Evolutionary conservation across 2,888 invertebrate species (phyloP), one percentile per base, ranked within the genome.

Genomic region (Macrophya alboannulata): DNA sequence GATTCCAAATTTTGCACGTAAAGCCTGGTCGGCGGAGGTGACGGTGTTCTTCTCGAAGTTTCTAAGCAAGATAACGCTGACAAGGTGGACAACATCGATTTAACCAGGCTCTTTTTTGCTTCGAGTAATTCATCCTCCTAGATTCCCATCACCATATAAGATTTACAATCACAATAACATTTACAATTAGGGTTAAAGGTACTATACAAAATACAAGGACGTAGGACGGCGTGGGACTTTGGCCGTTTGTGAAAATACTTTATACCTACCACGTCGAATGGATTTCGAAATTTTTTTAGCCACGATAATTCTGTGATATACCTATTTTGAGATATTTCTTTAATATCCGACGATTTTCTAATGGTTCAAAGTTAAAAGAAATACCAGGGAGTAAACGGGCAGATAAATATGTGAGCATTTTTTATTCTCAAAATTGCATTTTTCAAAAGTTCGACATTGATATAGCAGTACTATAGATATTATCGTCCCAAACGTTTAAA

Each of bases 1-100:
- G 89, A 86, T 84, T 89, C 89, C 81, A 85, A 85, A 77, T 87
- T 87, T 83, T 83, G 86, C 55, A 92, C 87, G 76, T 89, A 89
- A 86, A 93, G 92, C 89, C 89, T 91, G 48, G 90, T 92, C 9
- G 93, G 91, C n/a, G 92, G 91, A 79, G 93, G 92, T 65, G 93
- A 93, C n/a, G 90, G 89, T 68, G 91, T 90, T 65, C 90, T 89
- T 87, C 90, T 91, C 3, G 90, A 90, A 81, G 86, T 88, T 82
- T 92, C 91, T 89, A 93, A 84, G 85, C 92, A 93, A 86, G 92
- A 93, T 48, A 93, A 85, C 59, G 91, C 89, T 72, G 92, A 92
- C 85, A 93, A 85, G 62, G 91, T 91, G 87, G 91, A 87, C 86
- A 90, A 90, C 84, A 93, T 90, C 45, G 92, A 91, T 86, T 86